Evolutionary conservation across 2,113 vertebrate species (phyloP).

Genomic region (Perca fluviatilis): DNA sequence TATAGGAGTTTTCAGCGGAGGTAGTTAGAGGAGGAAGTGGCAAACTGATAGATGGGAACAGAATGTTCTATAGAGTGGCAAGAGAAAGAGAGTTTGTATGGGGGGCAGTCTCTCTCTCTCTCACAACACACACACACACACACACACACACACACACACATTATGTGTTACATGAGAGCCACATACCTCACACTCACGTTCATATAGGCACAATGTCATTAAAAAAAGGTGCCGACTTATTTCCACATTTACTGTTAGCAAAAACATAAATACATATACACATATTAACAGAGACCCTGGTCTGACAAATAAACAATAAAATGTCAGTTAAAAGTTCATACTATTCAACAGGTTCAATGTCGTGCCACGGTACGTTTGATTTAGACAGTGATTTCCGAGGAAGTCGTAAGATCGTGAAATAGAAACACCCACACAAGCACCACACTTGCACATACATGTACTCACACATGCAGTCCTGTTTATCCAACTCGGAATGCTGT

Average conservation of each 20-base stretch:
- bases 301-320: neutral
- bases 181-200: conserved; percentile 10
- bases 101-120: neutral
- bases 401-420: neutral
- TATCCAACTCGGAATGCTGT: neutral
- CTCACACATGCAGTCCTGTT: neutral
- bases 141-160: neutral
- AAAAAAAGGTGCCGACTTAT: conserved; percentile 4
- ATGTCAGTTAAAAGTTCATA: neutral
- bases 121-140: conserved; percentile 3
- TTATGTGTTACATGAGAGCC: conserved; percentile 21
- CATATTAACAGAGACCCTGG: neutral
- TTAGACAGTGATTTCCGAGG: conserved; percentile 11
- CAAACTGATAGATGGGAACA: conserved; percentile 73
- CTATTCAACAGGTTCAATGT: neutral
- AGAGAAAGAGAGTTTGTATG: conserved; percentile 21
- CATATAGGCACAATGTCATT: conserved; percentile 17
- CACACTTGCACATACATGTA: conserved; percentile 3
- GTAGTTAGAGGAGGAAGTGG: conserved; percentile 66
- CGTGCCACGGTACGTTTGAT: neutral
- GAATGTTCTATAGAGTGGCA: conserved; percentile 62
- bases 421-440: neutral
- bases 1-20: conserved; percentile 25
- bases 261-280: neutral
- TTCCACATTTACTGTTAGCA: conserved; percentile 7